phyloP scores from a whole-genome alignment of 2,888 invertebrate species.

The Corythucha ciliata region DNA sequence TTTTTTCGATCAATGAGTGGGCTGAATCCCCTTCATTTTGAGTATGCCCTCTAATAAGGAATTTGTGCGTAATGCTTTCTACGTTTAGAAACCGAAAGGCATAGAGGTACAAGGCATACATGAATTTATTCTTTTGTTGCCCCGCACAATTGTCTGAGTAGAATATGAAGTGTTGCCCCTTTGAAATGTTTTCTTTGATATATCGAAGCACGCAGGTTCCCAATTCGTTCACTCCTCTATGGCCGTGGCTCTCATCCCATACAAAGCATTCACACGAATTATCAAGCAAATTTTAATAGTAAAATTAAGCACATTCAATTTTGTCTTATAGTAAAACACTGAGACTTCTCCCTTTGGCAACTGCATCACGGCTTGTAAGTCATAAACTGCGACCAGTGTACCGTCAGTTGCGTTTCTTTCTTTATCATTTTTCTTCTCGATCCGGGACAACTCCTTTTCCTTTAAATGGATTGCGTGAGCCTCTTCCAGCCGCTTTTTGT shows the following conservation, averaged over 20 bases:
- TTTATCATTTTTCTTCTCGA: constrained; percentile 29
- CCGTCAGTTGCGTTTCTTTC: constrained; percentile 14
- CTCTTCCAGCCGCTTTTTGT: constrained; percentile 30
- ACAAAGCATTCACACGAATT: constrained; percentile 29
- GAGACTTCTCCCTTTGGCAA: not conserved
- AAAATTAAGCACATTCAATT: constrained; percentile 31
- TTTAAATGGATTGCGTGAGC: constrained; percentile 32
- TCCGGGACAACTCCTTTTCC: constrained; percentile 31
- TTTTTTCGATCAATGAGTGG: too few species aligned
- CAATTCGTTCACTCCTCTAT: constrained; percentile 27
- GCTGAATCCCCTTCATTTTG: too few species aligned
- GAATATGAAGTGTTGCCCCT: too few species aligned
- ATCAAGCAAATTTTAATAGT: constrained; percentile 29
- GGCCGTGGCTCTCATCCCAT: constrained; percentile 32
- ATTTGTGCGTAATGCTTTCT: too few species aligned
- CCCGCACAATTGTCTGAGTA: too few species aligned
- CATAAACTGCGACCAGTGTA: not conserved
- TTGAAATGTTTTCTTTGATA: too few species aligned
- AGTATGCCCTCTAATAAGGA: too few species aligned
- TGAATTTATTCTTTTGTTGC: too few species aligned
- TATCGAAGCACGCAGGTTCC: constrained; percentile 24
- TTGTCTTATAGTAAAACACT: constrained; percentile 28
- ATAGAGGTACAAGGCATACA: too few species aligned
- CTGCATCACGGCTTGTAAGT: constrained; percentile 2
- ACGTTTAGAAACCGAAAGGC: too few species aligned